Evolutionary conservation across 1,140 invertebrate genomes (phyloP), one percentile per base, ranked within the genome.

Genomic region (Euura saliciscinereae): DNA sequence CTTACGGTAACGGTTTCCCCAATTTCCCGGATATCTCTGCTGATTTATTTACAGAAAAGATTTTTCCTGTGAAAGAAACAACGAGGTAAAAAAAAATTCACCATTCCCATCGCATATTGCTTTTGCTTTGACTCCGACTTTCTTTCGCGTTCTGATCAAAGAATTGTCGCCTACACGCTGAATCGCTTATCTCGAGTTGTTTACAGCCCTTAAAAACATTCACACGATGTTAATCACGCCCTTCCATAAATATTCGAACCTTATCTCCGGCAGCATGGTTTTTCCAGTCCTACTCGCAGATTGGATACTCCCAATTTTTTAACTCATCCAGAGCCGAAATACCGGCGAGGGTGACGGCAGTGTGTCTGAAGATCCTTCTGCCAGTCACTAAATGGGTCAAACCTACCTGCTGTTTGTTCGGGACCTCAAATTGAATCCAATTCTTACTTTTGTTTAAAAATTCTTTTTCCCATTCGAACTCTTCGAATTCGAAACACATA

Each of bases 31-130:
- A 67, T 3, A 67, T 67, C 66, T 44, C 43, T 8, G 4, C 28
- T 44, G 66, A 67, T 67, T 67, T 67, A 67, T 67, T 67, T 67
- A 44, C 66, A 67, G 28, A 67, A 67, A 67, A 67, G 66, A 67
- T 67, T 44, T 11, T 28, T 28, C 28, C 13, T 28, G 4, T 10
- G 42, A 42, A 66, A 67, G 43, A 67, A 44, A 44, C 43, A 67
- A 67, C 3, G 66, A 7, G 8, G 13, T 10, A 13, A 64, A 64
- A 28, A 28, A 7, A 7, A n/a, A 67, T 67, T 44, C 66, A 44
- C 11, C 66, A 67, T 67, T 67, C 66, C 66, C 28, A 28, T 67
- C 43, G 28, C 66, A 67, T 67, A 28, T 44, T 67, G 8, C 43
- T 42, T 67, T 44, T 44, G 3, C 66, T 67, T 67, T 4, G 28